Base-by-base conservation (phyloP, 2,888 invertebrate species). In the Phymatocera aterrima region DNA sequence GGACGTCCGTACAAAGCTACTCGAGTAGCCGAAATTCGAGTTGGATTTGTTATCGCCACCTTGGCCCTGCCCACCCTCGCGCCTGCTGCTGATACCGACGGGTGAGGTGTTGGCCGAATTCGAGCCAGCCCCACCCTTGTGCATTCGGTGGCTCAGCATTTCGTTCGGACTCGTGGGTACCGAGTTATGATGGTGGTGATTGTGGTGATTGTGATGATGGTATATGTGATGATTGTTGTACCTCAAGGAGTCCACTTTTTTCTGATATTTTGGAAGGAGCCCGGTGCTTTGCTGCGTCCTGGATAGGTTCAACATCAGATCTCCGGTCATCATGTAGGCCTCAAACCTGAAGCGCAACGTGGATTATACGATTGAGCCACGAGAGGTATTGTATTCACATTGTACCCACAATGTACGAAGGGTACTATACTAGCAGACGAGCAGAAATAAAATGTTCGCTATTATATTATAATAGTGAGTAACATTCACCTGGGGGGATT, bases 291-390 rank as follows among this genome's bases (percentile, higher is more conserved):
- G 95, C 83, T 96, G 95, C 79, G 96, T 96, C 85, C 96, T 92
- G 80, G 97, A 97, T 84, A 98, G 94, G 91, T 98, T 98, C 85
- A 98, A 94, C 90, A 98, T 98, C 88, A 98, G 94, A 91, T 98
- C 98, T 64, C 98, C 98, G 40, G 98, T 98, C 98, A 98, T 98
- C 95, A 98, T 97, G 93, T 97, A 98, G 79, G 97, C 97, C 92
- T 97, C 97, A 92, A 96, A 97, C 91, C 96, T 95, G 78, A 89
- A 51, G 12, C 18, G 24, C 10, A 21, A 51, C 48, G 51, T 2
- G 15, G 8, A 51, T 64, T 64, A 37, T 64, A 37, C 8, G 12
- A 37, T 64, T 37, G 61, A 64, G 37, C 18, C 18, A 1, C n/a
- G 18, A 10, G 34, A 61, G 6, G 43, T 31, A 12, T 12, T 6